Percentiles rank a stretch among this genome's conserved stretches.
phyloP scores from a whole-genome alignment of 1,140 invertebrate genomes.

The Platorchestia sp. region DNA sequence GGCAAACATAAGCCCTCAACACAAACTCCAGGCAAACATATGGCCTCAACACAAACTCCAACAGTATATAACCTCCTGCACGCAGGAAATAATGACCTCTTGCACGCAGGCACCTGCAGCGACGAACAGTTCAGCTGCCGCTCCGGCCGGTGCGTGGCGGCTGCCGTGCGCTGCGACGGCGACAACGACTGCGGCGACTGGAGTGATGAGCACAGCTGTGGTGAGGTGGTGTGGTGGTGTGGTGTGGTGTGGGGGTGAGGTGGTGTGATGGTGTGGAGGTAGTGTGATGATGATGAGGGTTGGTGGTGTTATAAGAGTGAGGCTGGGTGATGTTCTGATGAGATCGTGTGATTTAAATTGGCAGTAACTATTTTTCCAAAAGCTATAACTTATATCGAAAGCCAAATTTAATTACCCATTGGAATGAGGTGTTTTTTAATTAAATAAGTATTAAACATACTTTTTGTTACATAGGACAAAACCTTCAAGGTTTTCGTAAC shows the following conservation, averaged over 20 bases:
- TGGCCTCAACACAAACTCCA: not conserved
- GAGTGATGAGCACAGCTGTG: not conserved
- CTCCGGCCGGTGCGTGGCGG: not conserved
- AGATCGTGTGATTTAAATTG: not conserved
- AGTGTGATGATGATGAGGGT: not conserved
- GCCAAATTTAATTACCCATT: too few relatives aligned
- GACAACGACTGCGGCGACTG: slow-evolving; percentile 28
- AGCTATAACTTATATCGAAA: too few relatives aligned
- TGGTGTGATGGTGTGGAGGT: not conserved
- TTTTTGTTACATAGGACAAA: too few relatives aligned
- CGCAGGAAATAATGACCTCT: not conserved
- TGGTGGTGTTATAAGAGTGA: not conserved
- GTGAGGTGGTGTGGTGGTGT: not conserved
- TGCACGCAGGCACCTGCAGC: not conserved
- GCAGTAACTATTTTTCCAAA: too few relatives aligned
- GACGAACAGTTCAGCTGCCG: not conserved
- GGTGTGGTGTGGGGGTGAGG: not conserved
- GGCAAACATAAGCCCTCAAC: not conserved
- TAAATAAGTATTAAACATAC: too few relatives aligned
- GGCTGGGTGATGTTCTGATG: not conserved
- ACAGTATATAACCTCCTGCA: not conserved
- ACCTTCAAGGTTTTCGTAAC: too few relatives aligned
- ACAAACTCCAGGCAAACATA: not conserved
- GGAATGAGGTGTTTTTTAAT: too few relatives aligned
- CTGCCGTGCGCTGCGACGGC: not conserved